Conservation (phyloP, 2,113 vertebrate genomes). For the Chrysemys picta region DNA sequence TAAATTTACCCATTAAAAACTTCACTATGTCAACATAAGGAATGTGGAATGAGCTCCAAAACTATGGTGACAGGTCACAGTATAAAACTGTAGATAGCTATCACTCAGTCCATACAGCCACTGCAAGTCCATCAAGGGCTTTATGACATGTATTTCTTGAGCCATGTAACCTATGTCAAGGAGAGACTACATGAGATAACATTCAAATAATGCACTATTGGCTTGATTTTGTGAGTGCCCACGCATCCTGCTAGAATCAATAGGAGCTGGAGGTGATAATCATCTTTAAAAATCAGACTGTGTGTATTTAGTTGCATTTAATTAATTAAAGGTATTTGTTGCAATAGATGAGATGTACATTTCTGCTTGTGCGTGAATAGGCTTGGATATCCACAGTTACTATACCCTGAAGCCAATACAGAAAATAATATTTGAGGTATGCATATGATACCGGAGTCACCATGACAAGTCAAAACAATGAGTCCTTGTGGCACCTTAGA, state of each 20-base stretch:
- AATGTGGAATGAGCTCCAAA: background rate
- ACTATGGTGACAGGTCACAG: background rate
- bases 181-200: background rate
- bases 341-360: background rate
- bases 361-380: background rate
- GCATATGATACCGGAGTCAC: background rate
- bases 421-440: background rate
- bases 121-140: background rate
- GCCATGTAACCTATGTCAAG: background rate
- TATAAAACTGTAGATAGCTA: background rate
- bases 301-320: background rate
- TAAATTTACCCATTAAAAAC: background rate
- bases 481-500: too few relatives aligned
- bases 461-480: background rate
- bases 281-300: background rate
- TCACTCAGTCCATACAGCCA: background rate
- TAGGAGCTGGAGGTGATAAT: background rate
- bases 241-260: background rate
- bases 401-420: background rate
- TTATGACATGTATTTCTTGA: background rate
- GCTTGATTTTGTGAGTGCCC: background rate
- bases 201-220: background rate
- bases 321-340: background rate
- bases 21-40: background rate
- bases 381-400: background rate